Evolutionary conservation across 2,113 vertebrate genomes (phyloP).

Genomic region (Tragelaphus strepsiceros): DNA sequence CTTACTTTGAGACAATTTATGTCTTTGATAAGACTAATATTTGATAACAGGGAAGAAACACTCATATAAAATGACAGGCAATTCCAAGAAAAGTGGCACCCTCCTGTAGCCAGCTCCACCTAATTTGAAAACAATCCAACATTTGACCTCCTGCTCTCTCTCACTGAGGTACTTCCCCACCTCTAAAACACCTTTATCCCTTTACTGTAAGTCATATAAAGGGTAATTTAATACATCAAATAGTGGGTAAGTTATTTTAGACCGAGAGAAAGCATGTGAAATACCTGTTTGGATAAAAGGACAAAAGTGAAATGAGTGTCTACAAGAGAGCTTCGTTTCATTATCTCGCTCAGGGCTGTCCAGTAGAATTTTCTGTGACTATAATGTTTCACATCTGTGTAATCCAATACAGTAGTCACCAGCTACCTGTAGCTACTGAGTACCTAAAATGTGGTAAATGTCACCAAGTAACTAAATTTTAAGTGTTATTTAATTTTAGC

Average conservation of each 20-base stretch:
- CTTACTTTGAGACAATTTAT: neutral
- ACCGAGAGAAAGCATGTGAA: neutral
- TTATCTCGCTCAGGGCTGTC: neutral
- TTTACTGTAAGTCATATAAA: neutral
- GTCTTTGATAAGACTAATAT: conserved; percentile 65
- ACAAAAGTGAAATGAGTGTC: neutral
- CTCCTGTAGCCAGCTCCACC: neutral
- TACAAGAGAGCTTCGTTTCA: neutral
- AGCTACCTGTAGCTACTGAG: neutral
- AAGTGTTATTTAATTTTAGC: neutral
- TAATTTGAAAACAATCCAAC: neutral
- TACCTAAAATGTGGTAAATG: neutral
- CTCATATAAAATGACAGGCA: neutral
- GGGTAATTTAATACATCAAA: neutral
- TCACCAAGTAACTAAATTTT: neutral
- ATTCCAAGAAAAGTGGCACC: conserved; percentile 4
- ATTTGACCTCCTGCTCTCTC: neutral
- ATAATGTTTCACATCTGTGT: neutral
- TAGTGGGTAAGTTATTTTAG: neutral
- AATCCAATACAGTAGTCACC: neutral
- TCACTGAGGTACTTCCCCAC: neutral
- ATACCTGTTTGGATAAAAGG: neutral
- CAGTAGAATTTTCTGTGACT: neutral
- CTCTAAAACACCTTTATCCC: neutral
- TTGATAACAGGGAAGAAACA: conserved; percentile 55